Percentiles rank a stretch among this genome's conserved stretches.
These are phyloP conservation scores for Rhyacophila brunnea DNA, from an alignment of 1,140 invertebrate genomes.

Conservation along the genomic window DNA sequence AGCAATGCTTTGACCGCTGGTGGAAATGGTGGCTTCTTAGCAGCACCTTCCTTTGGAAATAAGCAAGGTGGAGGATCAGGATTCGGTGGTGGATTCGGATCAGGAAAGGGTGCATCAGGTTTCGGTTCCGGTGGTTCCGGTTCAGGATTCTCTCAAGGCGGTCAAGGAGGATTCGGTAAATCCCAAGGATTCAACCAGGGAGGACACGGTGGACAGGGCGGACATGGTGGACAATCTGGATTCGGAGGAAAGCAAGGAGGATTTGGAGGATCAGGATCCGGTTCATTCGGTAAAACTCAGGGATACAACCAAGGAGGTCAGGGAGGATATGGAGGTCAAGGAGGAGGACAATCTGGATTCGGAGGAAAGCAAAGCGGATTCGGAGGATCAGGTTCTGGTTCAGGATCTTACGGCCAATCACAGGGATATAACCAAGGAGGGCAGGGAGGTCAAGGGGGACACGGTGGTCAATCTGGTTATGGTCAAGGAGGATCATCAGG, in stretches of 20 bases:
- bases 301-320: slow-evolving; percentile 5
- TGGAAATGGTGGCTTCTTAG: slow-evolving; percentile 38
- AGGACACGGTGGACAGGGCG: background rate
- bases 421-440: background rate
- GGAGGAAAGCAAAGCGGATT: slow-evolving; percentile 1
- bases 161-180: background rate
- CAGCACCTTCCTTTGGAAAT: slow-evolving; percentile 22
- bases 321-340: slow-evolving; percentile 8
- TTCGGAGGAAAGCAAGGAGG: slow-evolving; percentile 10
- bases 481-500: slow-evolving; percentile 6
- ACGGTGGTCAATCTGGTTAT: background rate
- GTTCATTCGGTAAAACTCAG: too few relatives aligned
- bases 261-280: background rate
- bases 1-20: slow-evolving; percentile 47
- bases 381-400: background rate
- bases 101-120: background rate
- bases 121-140: background rate
- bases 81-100: background rate
- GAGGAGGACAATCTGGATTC: background rate
- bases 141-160: background rate
- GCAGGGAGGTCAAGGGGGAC: background rate
- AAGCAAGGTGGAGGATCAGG: background rate
- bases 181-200: too few relatives aligned
- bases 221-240: background rate
- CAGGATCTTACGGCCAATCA: background rate